Percentiles rank a stretch among this genome's conserved stretches.
Conservation (phyloP, 2,113 vertebrate genomes). For the Grammomys surdaster region DNA sequence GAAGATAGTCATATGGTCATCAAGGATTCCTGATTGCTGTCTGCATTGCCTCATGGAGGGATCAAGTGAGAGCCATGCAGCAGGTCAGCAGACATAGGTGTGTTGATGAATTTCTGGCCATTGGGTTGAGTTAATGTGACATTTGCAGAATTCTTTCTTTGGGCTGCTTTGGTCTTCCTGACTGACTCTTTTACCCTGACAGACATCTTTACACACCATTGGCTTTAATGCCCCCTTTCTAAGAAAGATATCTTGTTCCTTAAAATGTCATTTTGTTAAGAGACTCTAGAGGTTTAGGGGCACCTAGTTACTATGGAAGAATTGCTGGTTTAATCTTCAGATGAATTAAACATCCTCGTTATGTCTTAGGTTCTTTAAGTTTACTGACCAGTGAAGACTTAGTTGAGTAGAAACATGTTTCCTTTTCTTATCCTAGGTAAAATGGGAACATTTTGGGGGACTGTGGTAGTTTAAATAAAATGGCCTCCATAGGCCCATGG, state of each 20-base stretch:
- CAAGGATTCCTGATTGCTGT: neutral
- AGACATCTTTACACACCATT: neutral
- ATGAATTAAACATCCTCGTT: constrained; percentile 29
- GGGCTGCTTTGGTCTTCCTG: neutral
- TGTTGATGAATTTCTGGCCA: neutral
- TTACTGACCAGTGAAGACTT: neutral
- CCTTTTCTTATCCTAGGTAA: neutral
- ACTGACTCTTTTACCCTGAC: neutral
- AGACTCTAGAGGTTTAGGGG: neutral
- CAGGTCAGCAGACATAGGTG: neutral
- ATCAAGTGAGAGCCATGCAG: neutral
- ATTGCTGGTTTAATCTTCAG: neutral
- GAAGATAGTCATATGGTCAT: neutral
- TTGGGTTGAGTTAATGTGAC: neutral
- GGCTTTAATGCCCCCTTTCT: neutral
- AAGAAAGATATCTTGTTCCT: neutral
- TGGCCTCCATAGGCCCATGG: neutral
- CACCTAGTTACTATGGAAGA: neutral
- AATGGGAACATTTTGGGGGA: neutral
- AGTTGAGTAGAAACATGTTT: neutral
- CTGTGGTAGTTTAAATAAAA: neutral
- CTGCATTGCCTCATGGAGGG: neutral
- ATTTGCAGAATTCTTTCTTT: neutral
- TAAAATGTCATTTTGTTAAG: neutral
- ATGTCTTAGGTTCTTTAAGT: constrained; percentile 10